Base-by-base conservation (phyloP, 2,888 invertebrate species). In the Gandaritis pyraliata region DNA sequence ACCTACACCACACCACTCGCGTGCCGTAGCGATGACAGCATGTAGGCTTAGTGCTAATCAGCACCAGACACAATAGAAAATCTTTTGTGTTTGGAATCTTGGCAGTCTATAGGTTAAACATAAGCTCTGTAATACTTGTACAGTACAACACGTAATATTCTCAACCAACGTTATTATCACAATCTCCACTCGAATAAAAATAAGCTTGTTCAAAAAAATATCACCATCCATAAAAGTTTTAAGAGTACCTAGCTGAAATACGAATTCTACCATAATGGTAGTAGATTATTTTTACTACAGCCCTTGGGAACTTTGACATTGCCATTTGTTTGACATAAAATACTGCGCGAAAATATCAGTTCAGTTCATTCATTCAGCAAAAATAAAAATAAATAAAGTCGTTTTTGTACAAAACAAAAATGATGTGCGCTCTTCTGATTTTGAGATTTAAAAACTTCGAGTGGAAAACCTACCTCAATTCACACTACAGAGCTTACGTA, bases 151-250 rank as follows among this genome's bases (percentile, higher is more conserved):
- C 71, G 70, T 68, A 69, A 71, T 71, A 11, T 75, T 71, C 23
- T 75, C 68, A 74, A 67, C 74, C 73, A 79, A 78, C 77, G 69
- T 66, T 67, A 72, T 71, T 82, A 83, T 83, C 81, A 85, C 83
- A 83, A 75, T 78, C 77, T 74, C 73, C 69, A 71, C 70, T 75
- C 70, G 66, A 67, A 65, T 60, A 63, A 67, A 13, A 13, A n/a
- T 13, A 41, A 13, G 41, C 4, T 6, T 33, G 33, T 5, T 8
- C 39, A 39, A 39, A 15, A 43, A 16, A 16, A 1, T 41, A 11
- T 43, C 8, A 41, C 7, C 41, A 6, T 12, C 8, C 2, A 15
- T 6, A 41, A 15, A 41, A 15, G 23, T 23, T 23, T 5, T 3
- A 23, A 23, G 23, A 23, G 1, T 23, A 23, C 4, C 23, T 3